Evolutionary conservation across 2,888 invertebrate genomes (phyloP).

Genomic region (Zaprionus obscuricornis): DNA sequence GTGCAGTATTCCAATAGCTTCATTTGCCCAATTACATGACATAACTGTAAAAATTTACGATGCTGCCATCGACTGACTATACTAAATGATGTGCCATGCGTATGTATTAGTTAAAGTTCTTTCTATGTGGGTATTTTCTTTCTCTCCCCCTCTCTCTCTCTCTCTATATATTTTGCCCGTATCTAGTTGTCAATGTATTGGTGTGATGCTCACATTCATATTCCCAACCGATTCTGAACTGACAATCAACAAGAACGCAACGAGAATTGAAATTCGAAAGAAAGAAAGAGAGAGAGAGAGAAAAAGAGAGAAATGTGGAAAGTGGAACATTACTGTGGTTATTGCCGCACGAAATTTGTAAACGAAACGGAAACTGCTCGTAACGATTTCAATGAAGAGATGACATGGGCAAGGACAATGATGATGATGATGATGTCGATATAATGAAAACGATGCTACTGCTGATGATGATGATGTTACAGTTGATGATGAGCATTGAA

Average conservation of each 20-base stretch:
- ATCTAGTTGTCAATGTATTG: no score
- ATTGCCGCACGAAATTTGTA: constrained; percentile 73
- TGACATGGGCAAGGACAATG: constrained; percentile 61
- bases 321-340: constrained; percentile 66
- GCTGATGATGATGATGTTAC: constrained; percentile 8
- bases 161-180: no score
- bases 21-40: constrained; percentile 67
- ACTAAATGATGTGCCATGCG: constrained; percentile 51
- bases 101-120: constrained; percentile 50
- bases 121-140: constrained; percentile 23
- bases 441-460: constrained; percentile 14
- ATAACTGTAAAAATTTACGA: constrained; percentile 71
- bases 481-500: constrained; percentile 25
- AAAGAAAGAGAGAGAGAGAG: background rate
- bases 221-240: constrained; percentile 47
- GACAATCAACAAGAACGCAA: constrained; percentile 55
- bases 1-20: constrained; percentile 60
- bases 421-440: constrained; percentile 17
- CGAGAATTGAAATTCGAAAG: background rate
- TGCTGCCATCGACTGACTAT: constrained; percentile 24
- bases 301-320: constrained; percentile 15
- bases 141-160: background rate
- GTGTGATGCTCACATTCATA: constrained; percentile 37
- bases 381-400: constrained; percentile 74
- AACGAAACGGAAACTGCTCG: constrained; percentile 73